Evolutionary conservation across 2,113 vertebrate species (phyloP).

Genomic region (Glaucomys volans): DNA sequence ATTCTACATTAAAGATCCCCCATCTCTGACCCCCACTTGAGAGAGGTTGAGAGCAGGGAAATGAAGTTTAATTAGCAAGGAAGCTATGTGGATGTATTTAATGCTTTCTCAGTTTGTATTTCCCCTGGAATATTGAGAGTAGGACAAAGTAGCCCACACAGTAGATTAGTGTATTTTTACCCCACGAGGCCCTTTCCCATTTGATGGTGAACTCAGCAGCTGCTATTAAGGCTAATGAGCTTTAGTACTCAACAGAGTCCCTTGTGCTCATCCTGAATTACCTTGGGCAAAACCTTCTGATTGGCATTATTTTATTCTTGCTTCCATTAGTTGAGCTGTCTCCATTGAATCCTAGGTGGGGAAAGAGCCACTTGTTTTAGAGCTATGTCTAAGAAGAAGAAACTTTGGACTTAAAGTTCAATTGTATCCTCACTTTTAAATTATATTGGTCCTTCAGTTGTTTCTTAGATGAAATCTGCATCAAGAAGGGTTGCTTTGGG

Average conservation of each 20-base stretch:
- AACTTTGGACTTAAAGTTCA: conserved; percentile 55
- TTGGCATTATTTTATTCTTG: background rate
- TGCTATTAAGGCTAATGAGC: conserved; percentile 65
- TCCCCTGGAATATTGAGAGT: background rate
- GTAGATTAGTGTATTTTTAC: conserved; percentile 50
- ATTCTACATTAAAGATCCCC: background rate
- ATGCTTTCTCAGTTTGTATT: conserved; percentile 51
- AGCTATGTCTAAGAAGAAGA: conserved; percentile 38
- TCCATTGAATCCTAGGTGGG: background rate
- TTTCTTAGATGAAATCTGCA: conserved; percentile 27
- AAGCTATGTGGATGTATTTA: conserved; percentile 34
- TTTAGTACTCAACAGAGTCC: conserved; percentile 39
- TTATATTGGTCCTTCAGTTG: background rate
- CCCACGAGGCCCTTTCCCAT: background rate
- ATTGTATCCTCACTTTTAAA: conserved; percentile 3
- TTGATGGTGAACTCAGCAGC: conserved; percentile 51
- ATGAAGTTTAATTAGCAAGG: conserved; percentile 52
- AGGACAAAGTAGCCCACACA: background rate
- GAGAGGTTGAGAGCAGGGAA: background rate
- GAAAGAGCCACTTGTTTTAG: background rate
- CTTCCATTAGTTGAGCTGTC: conserved; percentile 32
- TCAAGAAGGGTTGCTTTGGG: background rate
- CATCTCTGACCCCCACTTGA: background rate
- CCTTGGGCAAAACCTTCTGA: conserved; percentile 51
- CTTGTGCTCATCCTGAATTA: conserved; percentile 56